These are phyloP conservation scores for Sebastes wilsoni DNA, from an alignment of 2,797 vertebrate species.

Conservation along the genomic window DNA sequence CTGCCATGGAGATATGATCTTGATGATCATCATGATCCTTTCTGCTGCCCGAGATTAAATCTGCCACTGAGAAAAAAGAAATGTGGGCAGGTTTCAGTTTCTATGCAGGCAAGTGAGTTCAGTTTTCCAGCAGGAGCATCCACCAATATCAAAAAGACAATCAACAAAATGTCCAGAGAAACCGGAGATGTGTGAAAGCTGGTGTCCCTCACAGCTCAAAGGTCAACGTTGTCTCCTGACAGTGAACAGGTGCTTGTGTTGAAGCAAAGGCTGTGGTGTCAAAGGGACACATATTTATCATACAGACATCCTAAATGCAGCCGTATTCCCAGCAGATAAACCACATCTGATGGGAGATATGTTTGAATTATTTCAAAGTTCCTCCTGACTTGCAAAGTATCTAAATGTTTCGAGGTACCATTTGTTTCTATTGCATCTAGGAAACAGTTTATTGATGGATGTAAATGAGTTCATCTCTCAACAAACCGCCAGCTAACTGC, in stretches of 20 bases:
- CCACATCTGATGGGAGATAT: neutral
- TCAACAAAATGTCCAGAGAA: neutral
- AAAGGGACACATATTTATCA: neutral
- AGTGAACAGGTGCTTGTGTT: conserved; percentile 18
- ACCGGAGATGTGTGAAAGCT: neutral
- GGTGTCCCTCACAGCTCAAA: conserved; percentile 32
- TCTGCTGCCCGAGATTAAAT: conserved; percentile 17
- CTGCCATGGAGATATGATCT: conserved; percentile 82
- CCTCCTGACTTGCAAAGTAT: neutral
- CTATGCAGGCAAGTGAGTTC: neutral
- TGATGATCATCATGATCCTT: conserved; percentile 81
- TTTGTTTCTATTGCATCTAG: neutral
- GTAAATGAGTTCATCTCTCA: neutral
- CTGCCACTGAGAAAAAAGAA: neutral
- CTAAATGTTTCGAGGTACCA: neutral
- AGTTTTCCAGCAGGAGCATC: conserved; percentile 7
- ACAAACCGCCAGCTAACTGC: neutral
- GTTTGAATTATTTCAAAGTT: neutral
- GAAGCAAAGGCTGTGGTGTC: neutral
- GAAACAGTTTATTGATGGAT: neutral
- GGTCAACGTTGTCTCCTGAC: conserved; percentile 26
- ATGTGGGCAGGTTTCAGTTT: conserved; percentile 3
- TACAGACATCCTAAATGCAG: neutral
- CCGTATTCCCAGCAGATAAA: neutral
- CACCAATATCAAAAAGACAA: neutral